Evolutionary conservation across 2,888 invertebrate species (phyloP).

Genomic region (Horisme vitalbata): DNA sequence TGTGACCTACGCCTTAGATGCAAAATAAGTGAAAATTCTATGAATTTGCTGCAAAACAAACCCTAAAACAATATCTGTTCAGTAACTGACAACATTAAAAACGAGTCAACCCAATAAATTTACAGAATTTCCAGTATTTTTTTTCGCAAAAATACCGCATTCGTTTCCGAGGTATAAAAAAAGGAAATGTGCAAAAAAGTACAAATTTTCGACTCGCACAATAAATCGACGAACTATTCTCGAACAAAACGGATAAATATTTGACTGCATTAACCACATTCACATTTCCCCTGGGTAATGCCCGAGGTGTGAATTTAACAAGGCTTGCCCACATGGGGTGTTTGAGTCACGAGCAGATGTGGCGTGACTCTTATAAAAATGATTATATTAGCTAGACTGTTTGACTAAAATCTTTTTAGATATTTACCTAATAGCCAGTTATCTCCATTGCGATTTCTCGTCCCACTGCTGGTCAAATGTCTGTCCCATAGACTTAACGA

Average conservation of each 20-base stretch:
- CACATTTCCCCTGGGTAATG: slow-evolving; percentile 20
- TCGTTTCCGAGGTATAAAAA: slow-evolving; percentile 1
- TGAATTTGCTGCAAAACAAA: too few relatives aligned
- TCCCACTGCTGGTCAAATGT: too few relatives aligned
- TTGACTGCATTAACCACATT: slow-evolving; percentile 22
- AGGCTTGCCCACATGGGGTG: background rate
- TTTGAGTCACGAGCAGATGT: background rate
- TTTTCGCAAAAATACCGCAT: slow-evolving; percentile 1
- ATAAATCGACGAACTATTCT: slow-evolving; percentile 19
- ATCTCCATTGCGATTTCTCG: too few relatives aligned
- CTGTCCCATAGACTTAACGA: too few relatives aligned
- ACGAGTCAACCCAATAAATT: slow-evolving; percentile 2
- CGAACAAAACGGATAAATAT: slow-evolving; percentile 24
- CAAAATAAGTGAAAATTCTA: too few relatives aligned
- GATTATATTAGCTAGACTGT: too few relatives aligned
- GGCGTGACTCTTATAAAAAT: too few relatives aligned
- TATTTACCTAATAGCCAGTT: too few relatives aligned
- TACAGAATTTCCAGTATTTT: slow-evolving; percentile 4
- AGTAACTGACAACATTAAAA: too few relatives aligned
- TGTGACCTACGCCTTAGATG: too few relatives aligned
- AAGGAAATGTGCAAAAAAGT: slow-evolving; percentile 8
- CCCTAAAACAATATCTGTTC: too few relatives aligned
- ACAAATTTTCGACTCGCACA: slow-evolving; percentile 3
- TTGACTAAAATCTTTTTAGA: too few relatives aligned
- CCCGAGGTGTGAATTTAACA: slow-evolving; percentile 7